Conservation (phyloP, 2,797 vertebrate genomes). For the Anolis apletophallus region DNA sequence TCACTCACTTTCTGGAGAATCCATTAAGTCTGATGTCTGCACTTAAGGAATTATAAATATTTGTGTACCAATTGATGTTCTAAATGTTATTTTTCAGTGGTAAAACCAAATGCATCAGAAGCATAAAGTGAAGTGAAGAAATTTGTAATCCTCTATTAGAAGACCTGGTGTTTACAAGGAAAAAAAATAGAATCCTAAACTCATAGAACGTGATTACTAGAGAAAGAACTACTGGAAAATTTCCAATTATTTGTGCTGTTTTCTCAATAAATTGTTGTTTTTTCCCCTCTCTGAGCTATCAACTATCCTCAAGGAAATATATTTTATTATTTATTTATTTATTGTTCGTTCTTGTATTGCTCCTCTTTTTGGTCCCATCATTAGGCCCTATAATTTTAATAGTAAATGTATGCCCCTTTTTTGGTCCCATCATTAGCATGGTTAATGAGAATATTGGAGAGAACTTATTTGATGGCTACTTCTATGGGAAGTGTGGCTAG, state of each 20-base stretch:
- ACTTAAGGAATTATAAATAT: slow-evolving; percentile 73
- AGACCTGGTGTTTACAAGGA: slow-evolving; percentile 27
- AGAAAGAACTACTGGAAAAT: neutral
- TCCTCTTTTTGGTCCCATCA: too few relatives aligned
- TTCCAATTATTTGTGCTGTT: neutral
- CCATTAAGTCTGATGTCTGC: slow-evolving; percentile 68
- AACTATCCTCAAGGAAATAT: neutral
- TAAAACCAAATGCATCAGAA: slow-evolving; percentile 62
- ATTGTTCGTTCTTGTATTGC: too few relatives aligned
- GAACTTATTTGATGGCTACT: too few relatives aligned
- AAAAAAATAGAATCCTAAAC: slow-evolving; percentile 50
- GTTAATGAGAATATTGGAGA: too few relatives aligned
- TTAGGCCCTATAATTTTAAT: too few relatives aligned
- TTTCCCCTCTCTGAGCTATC: neutral
- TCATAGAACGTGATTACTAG: slow-evolving; percentile 3
- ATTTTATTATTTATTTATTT: too few relatives aligned
- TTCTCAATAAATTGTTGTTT: neutral
- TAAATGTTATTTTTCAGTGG: slow-evolving; percentile 67
- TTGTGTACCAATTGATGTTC: slow-evolving; percentile 65
- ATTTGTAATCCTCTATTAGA: slow-evolving; percentile 64
- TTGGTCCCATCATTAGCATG: too few relatives aligned
- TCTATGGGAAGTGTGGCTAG: too few relatives aligned
- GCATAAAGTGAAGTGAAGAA: slow-evolving; percentile 55
- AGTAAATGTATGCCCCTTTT: neutral
- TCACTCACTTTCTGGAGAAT: slow-evolving; percentile 54